Conservation (phyloP, 2,888 invertebrate genomes). For the Epicampocera succincta region DNA sequence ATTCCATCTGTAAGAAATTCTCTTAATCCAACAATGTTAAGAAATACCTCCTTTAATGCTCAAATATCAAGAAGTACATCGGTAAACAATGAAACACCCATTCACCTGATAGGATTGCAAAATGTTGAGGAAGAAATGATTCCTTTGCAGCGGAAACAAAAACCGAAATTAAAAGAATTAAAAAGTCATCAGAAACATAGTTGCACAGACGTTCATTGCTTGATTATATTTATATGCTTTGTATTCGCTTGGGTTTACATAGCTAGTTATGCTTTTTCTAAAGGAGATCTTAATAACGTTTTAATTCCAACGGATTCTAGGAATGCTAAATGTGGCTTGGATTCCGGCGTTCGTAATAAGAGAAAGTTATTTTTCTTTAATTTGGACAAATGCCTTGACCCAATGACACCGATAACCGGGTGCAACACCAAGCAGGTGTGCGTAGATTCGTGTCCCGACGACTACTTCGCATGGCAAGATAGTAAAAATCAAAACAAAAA, state of each 20-base stretch:
- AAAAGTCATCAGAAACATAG: constrained; percentile 84
- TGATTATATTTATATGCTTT: constrained; percentile 90
- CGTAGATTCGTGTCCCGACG: constrained; percentile 87
- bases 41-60: background rate
- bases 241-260: constrained; percentile 90
- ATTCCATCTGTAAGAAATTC: constrained; percentile 30
- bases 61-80: constrained; percentile 33
- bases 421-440: constrained; percentile 92
- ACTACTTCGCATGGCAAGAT: constrained; percentile 82
- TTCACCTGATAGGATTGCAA: background rate
- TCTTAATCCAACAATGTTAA: constrained; percentile 3
- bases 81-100: background rate
- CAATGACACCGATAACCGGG: constrained; percentile 85
- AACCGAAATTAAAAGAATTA: constrained; percentile 13
- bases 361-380: constrained; percentile 92
- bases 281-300: constrained; percentile 89
- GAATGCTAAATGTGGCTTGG: constrained; percentile 90
- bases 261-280: constrained; percentile 85
- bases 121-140: constrained; percentile 18
- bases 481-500: constrained; percentile 78
- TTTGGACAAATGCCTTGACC: constrained; percentile 88
- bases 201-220: constrained; percentile 95
- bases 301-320: constrained; percentile 91
- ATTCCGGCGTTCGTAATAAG: constrained; percentile 86
- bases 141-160: constrained; percentile 32